Base-by-base conservation (phyloP, 2,113 vertebrate genomes). In the Trematomus loennbergii region DNA sequence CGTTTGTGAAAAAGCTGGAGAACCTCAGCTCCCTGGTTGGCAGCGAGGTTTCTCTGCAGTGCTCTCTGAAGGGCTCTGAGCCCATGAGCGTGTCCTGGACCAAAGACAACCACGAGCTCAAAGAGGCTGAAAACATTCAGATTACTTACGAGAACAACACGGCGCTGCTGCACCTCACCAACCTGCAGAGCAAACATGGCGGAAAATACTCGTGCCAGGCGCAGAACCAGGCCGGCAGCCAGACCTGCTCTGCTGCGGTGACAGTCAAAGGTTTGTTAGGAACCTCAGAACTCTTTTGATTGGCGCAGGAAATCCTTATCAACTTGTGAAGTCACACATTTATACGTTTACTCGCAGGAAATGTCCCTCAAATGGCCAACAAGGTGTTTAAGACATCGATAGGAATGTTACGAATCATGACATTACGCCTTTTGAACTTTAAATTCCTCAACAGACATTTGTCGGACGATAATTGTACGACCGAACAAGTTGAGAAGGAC, bases 221-320 rank as follows among this genome's bases (percentile, higher is more conserved):
- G n/a, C 97, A 97, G 95, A 99, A 99, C 13, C 97, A 97, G 88
- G 98, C 98, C 0, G 98, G 98, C 61, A 95, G 96, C 91, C 98
- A 98, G 90, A 97, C 96, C 5, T 99, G 98, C 84, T 97, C 96
- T 73, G 97, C 97, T 33, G 67, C 96, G 22, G 78, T 99, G 75
- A 95, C 94, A 68, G 97, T 99, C 12, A 99, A 99, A 99, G 98
- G 98, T 99, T 94, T 62, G 98, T 98, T 79, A 53, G 66, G 54
- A 25, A 46, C 20, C 25, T 63, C 0, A 49, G 12, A 22, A 11
- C 18, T 69, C 9, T 0, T 55, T 62, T 12, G 52, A 12, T 43
- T 29, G 4, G 1, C 43, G 46, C 5, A 40, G 61, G 3, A 29
- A 1, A 20, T 75, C 20, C 36, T 84, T 70, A 60, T 70, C 65